Evolutionary conservation across 2,888 invertebrate species (phyloP).

Genomic region (Amaurobius ferox): DNA sequence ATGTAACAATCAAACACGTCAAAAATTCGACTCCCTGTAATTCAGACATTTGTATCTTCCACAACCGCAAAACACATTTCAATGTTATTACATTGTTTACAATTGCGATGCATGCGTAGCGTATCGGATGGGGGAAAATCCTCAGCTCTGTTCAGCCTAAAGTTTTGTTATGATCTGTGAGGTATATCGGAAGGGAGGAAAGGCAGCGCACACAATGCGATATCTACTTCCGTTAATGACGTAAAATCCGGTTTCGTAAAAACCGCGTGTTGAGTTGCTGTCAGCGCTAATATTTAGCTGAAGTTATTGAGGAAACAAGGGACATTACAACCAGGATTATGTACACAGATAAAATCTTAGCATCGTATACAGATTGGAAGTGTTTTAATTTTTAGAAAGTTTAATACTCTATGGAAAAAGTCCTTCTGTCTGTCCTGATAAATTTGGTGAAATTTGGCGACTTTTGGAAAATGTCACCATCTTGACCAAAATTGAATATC

Average conservation of each 20-base stretch:
- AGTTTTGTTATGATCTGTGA: neutral
- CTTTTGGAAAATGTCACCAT: too few relatives aligned
- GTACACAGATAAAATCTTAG: too few relatives aligned
- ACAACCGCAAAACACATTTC: neutral
- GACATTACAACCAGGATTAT: neutral
- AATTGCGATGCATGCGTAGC: neutral
- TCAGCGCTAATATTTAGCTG: neutral
- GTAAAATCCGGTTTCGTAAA: conserved; percentile 9
- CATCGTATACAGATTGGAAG: too few relatives aligned
- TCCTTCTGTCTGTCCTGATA: too few relatives aligned
- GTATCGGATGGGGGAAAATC: neutral
- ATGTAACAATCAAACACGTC: neutral
- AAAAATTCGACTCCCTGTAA: neutral
- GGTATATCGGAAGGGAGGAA: neutral
- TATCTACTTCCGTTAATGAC: conserved; percentile 6
- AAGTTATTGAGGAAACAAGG: neutral
- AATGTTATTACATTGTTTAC: neutral
- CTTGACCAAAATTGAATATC: too few relatives aligned
- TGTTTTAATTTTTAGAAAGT: too few relatives aligned
- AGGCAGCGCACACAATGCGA: neutral
- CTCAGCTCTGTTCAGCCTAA: neutral
- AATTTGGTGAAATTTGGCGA: too few relatives aligned
- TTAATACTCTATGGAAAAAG: too few relatives aligned
- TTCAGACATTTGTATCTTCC: neutral
- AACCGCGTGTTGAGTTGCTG: neutral